Evolutionary conservation across 2,113 vertebrate genomes (phyloP), one percentile per base, ranked within the genome.

Genomic region (Istiophorus platypterus): DNA sequence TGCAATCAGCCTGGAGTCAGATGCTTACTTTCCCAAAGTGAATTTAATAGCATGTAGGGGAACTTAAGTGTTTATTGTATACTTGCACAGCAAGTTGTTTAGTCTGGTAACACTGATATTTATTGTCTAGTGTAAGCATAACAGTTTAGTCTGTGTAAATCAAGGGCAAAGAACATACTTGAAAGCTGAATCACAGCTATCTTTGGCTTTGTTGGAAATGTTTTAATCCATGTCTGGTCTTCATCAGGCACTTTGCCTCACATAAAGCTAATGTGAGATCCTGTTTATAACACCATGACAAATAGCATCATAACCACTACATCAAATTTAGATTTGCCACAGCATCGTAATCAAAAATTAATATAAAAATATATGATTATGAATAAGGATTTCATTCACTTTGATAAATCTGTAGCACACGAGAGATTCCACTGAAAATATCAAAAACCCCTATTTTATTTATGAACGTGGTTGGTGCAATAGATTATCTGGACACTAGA

Each of bases 1-100:
- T 65, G 22, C 9, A 0, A 17, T 76, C 70, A 84, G 70, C 39
- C 17, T 18, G 2, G 22, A 52, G 56, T 81, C 91, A 93, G 88
- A 62, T 92, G 92, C 62, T 52, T 41, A 17, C 13, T 74, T 91
- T 94, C 93, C 78, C 93, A 92, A 58, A 72, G 34, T 29, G 31
- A 47, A 58, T 59, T 3, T 52, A 71, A 14, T 34, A 41, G 61
- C 27, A 41, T 1, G 34, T 15, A 52, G 15, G 17, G 27, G 34
- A 76, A 69, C 56, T 27, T 11, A 0, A 13, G 4, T 31, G 1
- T 29, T 67, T n/a, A 29, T 24, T 17, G 17, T 22, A 6, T 1
- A 0, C 17, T 39, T 18, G 18, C 5, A 63, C 18, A 20, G 7
- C 13, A 29, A 9, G 29, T 56, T 24, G 14, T 10, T 22, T 45